Evolutionary conservation across 2,113 vertebrate species (phyloP).

Genomic region (cattle (Bos taurus)): ARS-UCD2.0 NC_037347.1:60528501-60529000

Average conservation of each 20-base stretch:
- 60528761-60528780: background rate
- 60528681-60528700: background rate
- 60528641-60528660: background rate
- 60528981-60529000: background rate
- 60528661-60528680: background rate
- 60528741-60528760: background rate
- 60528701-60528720: background rate
- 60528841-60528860: background rate
- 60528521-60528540: background rate
- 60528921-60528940: background rate
- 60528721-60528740: background rate
- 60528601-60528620: background rate
- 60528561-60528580: background rate
- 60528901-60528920: background rate
- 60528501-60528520: background rate
- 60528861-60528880: background rate
- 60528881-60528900: background rate
- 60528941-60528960: background rate
- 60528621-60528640: background rate
- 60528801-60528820: background rate
- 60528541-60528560: background rate
- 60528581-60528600: background rate
- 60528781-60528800: background rate
- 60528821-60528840: background rate
- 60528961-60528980: background rate